Conservation (phyloP, 2,888 invertebrate species). For the Tachina grossa region DNA sequence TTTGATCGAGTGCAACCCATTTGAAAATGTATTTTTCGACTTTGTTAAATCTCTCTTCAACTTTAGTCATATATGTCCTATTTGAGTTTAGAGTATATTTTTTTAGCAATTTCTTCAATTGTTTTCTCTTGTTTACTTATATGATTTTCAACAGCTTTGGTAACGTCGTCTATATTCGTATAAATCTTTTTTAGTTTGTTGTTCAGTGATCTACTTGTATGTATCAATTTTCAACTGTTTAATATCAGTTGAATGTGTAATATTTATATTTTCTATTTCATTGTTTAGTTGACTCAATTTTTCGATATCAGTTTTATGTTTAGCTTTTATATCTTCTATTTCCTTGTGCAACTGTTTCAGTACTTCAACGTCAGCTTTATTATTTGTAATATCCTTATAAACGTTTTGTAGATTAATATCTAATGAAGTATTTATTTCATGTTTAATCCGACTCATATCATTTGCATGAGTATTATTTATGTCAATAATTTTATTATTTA, state of each 20-base stretch:
- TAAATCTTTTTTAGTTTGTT: constrained; percentile 1
- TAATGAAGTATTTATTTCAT: not conserved
- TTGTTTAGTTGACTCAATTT: not conserved
- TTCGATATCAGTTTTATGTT: not conserved
- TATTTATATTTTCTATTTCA: constrained; percentile 8
- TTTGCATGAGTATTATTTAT: no score
- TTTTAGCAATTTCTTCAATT: not conserved
- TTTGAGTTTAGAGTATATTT: not conserved
- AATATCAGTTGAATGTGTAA: not conserved
- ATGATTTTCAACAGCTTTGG: no score
- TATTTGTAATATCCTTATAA: not conserved
- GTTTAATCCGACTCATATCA: no score
- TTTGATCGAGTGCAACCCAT: not conserved
- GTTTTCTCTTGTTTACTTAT: no score
- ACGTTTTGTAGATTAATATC: constrained; percentile 5
- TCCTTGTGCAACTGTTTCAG: not conserved
- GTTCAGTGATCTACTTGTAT: not conserved
- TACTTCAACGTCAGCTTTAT: no score
- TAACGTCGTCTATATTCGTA: constrained; percentile 1
- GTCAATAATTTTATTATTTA: constrained; percentile 3
- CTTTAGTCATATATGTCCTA: no score
- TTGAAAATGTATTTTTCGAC: no score
- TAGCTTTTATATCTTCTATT: not conserved
- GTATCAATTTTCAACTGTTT: constrained; percentile 3
- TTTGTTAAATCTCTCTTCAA: no score